A percentile compares a stretch with the other conserved stretches of the same genome.
These are phyloP conservation scores for Vulpes vulpes DNA, from an alignment of 2,113 vertebrate species.

Conservation along the genomic window DNA sequence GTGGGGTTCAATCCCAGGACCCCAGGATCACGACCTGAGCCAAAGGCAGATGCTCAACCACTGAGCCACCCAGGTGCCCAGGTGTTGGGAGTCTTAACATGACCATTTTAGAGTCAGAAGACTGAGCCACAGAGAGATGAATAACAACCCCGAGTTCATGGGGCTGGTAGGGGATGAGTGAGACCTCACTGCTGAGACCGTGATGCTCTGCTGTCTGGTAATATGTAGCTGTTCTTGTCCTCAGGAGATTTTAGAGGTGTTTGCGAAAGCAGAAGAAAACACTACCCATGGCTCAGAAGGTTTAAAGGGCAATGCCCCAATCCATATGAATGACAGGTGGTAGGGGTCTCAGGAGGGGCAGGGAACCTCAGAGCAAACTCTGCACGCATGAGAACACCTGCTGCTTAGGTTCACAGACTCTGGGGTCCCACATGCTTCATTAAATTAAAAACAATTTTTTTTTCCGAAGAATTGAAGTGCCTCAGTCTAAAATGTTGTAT, in stretches of 20 bases:
- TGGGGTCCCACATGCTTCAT: background rate
- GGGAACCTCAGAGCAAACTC: background rate
- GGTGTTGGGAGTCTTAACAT: background rate
- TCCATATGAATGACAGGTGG: background rate
- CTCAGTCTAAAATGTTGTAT: background rate
- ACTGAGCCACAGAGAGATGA: background rate
- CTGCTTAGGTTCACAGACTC: background rate
- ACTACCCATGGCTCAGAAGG: background rate
- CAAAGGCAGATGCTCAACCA: too few relatives aligned
- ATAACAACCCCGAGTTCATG: background rate
- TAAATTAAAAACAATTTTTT: background rate
- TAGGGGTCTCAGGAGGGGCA: background rate
- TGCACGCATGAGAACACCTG: fast-evolving
- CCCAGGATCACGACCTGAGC: too few relatives aligned
- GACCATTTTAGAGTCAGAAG: background rate
- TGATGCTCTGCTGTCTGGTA: background rate
- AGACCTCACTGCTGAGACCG: background rate
- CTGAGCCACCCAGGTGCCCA: too few relatives aligned
- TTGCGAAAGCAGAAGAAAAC: background rate
- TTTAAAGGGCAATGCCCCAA: background rate
- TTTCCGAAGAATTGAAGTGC: background rate
- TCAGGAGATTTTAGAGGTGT: background rate
- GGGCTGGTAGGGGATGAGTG: background rate
- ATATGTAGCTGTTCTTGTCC: background rate
- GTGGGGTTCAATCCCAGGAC: too few relatives aligned